Evolutionary conservation across 2,888 invertebrate species (phyloP).

Genomic region (Ormyrus pomaceus): DNA sequence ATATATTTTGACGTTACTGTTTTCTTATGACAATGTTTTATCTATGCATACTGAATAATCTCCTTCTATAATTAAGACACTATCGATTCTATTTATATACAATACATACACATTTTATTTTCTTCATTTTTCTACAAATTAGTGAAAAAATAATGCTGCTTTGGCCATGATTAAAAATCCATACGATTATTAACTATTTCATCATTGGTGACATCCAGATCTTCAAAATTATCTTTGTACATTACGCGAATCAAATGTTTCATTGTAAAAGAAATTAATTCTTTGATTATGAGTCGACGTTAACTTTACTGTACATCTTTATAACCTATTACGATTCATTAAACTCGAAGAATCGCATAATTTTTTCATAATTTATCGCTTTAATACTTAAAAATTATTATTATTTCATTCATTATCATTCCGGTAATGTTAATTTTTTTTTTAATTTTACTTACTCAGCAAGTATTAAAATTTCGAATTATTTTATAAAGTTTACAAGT

Average conservation of each 20-base stretch:
- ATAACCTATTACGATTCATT: constrained; percentile 21
- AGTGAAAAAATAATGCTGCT: constrained; percentile 75
- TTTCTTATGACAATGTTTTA: constrained; percentile 38
- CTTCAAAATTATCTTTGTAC: constrained; percentile 30
- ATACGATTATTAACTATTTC: constrained; percentile 41
- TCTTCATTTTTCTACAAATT: constrained; percentile 65
- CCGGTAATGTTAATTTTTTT: constrained; percentile 28
- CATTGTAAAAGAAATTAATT: constrained; percentile 32
- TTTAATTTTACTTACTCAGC: constrained; percentile 49
- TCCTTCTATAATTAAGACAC: constrained; percentile 60
- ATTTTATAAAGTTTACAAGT: constrained; percentile 44
- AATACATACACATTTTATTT: constrained; percentile 64
- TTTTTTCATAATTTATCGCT: constrained; percentile 32
- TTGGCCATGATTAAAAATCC: constrained; percentile 66
- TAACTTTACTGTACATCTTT: constrained; percentile 16
- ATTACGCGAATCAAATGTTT: constrained; percentile 23
- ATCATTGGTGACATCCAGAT: constrained; percentile 40
- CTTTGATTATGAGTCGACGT: constrained; percentile 21
- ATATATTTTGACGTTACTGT: constrained; percentile 43
- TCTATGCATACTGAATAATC: constrained; percentile 48
- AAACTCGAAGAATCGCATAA: constrained; percentile 24
- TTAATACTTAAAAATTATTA: constrained; percentile 30
- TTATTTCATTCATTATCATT: constrained; percentile 17
- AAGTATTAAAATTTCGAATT: constrained; percentile 50
- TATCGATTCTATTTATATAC: constrained; percentile 64